Percentiles rank a stretch among this genome's conserved stretches.
phyloP scores from a whole-genome alignment of 2,113 vertebrate species.

The Colius striatus region DNA sequence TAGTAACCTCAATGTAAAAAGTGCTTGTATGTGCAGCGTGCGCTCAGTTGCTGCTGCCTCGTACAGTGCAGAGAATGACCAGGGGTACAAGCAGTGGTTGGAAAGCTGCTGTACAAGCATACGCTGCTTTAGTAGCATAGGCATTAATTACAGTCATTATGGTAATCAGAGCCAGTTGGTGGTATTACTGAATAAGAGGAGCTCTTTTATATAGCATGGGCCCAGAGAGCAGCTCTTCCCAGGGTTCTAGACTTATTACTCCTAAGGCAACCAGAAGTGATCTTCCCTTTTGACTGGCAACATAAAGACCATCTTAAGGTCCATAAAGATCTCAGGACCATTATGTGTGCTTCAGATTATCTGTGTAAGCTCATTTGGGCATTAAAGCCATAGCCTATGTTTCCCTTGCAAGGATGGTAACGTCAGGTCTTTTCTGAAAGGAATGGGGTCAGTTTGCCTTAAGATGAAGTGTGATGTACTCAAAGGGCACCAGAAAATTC shows the following conservation, averaged over 20 bases:
- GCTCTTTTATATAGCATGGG: not conserved
- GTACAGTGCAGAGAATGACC: not conserved
- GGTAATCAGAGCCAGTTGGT: not conserved
- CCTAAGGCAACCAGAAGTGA: not conserved
- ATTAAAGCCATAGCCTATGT: not conserved
- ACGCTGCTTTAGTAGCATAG: not conserved
- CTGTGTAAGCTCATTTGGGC: not conserved
- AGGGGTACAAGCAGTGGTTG: not conserved
- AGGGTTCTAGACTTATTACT: not conserved
- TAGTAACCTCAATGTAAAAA: not conserved
- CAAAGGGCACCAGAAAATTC: not conserved
- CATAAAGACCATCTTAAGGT: not conserved
- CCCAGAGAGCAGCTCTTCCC: not conserved
- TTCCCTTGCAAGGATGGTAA: not conserved
- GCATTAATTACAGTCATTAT: conserved; percentile 22
- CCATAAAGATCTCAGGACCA: not conserved
- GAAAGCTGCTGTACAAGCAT: not conserved
- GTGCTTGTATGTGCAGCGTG: not conserved
- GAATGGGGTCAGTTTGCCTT: not conserved
- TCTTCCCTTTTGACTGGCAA: not conserved
- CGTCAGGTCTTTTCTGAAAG: not conserved
- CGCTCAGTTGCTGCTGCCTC: fast-evolving
- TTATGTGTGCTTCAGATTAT: not conserved
- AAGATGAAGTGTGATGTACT: not conserved
- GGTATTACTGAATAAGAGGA: not conserved